phyloP scores from a whole-genome alignment of 1,140 invertebrate species.

The Polypedilum pembai region DNA sequence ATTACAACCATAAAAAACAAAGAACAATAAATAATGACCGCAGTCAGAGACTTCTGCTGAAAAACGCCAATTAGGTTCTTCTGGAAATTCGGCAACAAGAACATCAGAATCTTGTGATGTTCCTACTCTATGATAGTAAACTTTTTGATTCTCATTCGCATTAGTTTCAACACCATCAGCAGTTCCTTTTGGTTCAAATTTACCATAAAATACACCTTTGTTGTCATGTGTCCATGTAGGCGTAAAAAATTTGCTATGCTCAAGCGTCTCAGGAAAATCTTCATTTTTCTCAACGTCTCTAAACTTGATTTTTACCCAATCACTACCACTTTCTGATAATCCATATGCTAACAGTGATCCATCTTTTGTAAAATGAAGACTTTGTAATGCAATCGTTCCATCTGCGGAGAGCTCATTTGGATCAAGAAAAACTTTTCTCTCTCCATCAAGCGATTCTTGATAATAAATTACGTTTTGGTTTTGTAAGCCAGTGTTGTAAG shows the following conservation, averaged over 20 bases:
- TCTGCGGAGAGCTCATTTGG: constrained; percentile 88
- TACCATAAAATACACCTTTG: constrained; percentile 90
- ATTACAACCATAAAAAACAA: constrained; percentile 72
- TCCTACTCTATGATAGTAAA: constrained; percentile 86
- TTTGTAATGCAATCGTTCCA: constrained; percentile 81
- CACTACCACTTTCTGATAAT: constrained; percentile 84
- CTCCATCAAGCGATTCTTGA: constrained; percentile 70
- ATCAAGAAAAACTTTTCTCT: constrained; percentile 87
- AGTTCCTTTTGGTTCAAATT: constrained; percentile 65
- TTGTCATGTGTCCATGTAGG: constrained; percentile 95
- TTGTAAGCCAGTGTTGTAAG: constrained; percentile 90
- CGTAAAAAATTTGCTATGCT: constrained; percentile 85
- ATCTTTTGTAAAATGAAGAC: constrained; percentile 81
- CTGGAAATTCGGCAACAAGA: constrained; percentile 81
- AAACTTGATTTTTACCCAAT: constrained; percentile 89
- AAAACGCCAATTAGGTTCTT: constrained; percentile 89
- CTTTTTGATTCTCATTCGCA: constrained; percentile 80
- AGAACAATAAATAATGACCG: constrained; percentile 79
- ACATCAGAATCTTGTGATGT: constrained; percentile 84
- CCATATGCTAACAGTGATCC: constrained; percentile 86
- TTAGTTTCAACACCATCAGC: constrained; percentile 88
- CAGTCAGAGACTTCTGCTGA: constrained; percentile 79
- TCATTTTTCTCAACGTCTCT: constrained; percentile 69
- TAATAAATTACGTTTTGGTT: constrained; percentile 94
- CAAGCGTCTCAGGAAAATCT: constrained; percentile 80